Conservation (phyloP, 2,113 vertebrate species). For the Ophiodon elongatus region DNA sequence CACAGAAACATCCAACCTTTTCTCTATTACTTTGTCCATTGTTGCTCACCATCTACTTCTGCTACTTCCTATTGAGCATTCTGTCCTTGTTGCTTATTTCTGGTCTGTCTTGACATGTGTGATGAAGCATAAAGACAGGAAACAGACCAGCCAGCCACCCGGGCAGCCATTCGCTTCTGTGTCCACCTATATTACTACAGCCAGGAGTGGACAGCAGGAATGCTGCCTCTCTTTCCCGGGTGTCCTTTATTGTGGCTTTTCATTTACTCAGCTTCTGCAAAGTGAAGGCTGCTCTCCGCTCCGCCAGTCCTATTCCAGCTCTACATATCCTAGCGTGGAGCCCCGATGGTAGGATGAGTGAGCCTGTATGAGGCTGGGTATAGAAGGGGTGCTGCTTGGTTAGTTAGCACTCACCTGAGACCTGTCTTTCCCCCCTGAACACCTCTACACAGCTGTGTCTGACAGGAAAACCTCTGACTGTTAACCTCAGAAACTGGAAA, state of each 20-base stretch:
- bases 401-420: constrained; percentile 62
- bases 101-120: constrained; percentile 58
- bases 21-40: neutral
- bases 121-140: constrained; percentile 56
- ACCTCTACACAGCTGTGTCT: constrained; percentile 46
- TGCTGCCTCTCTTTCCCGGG: constrained; percentile 44
- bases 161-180: constrained; percentile 41
- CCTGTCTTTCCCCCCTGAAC: constrained; percentile 10
- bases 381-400: constrained; percentile 56
- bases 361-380: constrained; percentile 38
- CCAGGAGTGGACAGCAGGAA: constrained; percentile 52
- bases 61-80: constrained; percentile 26
- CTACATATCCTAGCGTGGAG: constrained; percentile 34
- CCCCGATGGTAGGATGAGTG: constrained; percentile 51
- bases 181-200: constrained; percentile 52
- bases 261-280: constrained; percentile 62
- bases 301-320: constrained; percentile 56
- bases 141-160: constrained; percentile 31
- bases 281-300: constrained; percentile 72
- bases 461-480: constrained; percentile 12
- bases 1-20: neutral
- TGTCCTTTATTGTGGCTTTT: constrained; percentile 65
- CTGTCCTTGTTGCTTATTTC: constrained; percentile 30
- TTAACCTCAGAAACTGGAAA: constrained; percentile 12
- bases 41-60: constrained; percentile 28